phyloP scores from a whole-genome alignment of 2,797 vertebrate species.

The Mycteria americana region DNA sequence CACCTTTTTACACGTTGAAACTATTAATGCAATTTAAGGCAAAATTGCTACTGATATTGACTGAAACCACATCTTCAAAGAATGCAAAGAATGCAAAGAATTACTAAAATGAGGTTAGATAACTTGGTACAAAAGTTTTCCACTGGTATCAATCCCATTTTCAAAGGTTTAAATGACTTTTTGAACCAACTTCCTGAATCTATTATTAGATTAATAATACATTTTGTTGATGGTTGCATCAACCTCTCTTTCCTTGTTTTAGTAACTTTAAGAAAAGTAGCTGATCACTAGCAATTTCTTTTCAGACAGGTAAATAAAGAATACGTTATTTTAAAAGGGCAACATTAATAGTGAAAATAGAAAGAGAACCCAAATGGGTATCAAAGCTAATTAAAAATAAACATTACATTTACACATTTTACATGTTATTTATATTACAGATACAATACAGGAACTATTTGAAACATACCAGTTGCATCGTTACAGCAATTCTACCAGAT shows the following conservation, averaged over 20 bases:
- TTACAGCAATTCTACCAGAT: not conserved
- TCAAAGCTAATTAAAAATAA: not conserved
- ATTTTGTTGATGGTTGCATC: not conserved
- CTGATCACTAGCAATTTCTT: not conserved
- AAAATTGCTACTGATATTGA: not conserved
- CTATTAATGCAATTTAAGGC: not conserved
- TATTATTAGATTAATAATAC: not conserved
- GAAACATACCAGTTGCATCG: not conserved
- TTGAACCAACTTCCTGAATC: not conserved
- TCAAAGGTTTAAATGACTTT: not conserved
- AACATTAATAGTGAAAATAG: not conserved
- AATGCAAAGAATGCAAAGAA: not conserved
- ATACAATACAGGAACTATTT: not conserved
- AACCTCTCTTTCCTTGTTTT: not conserved
- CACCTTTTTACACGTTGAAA: accelerated
- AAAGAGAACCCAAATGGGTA: not conserved
- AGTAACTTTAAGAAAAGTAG: not conserved
- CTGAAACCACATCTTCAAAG: not conserved
- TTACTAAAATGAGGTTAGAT: not conserved
- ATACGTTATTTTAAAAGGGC: not conserved
- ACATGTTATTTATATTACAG: not conserved
- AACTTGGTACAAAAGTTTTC: not conserved
- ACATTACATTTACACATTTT: not conserved
- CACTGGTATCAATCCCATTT: not conserved
- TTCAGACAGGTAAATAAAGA: not conserved